phyloP scores from a whole-genome alignment of 2,888 invertebrate genomes.

The Eupithecia subfuscata region DNA sequence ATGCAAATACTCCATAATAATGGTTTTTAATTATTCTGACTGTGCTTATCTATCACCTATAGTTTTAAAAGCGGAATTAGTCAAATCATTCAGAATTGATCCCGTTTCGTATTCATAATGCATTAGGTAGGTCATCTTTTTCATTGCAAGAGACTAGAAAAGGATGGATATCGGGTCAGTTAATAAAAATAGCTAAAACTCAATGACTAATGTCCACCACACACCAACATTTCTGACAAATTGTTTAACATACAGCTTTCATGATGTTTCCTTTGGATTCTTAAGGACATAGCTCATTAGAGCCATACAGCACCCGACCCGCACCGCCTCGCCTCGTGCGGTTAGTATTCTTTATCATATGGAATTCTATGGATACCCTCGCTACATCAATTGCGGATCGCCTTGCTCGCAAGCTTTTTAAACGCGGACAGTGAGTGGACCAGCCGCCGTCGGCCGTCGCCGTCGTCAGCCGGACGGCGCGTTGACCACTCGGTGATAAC shows the following conservation, averaged over 20 bases:
- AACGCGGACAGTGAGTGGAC: too few species aligned
- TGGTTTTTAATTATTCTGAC: background rate
- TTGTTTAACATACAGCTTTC: background rate
- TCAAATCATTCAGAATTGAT: background rate
- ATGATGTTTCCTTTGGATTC: background rate
- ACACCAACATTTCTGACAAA: conserved; percentile 5
- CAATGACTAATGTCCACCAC: conserved; percentile 29
- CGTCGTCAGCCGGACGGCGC: too few species aligned
- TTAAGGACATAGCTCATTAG: too few species aligned
- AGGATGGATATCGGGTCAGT: background rate
- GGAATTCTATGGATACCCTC: too few species aligned
- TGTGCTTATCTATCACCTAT: background rate
- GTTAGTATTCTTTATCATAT: too few species aligned
- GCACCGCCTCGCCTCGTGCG: too few species aligned
- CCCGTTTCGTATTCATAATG: background rate
- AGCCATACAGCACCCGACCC: too few species aligned
- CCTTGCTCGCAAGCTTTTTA: too few species aligned
- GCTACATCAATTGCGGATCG: too few species aligned
- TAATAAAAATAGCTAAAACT: conserved; percentile 27
- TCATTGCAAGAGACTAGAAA: background rate
- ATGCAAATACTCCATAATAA: background rate
- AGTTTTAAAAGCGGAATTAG: background rate
- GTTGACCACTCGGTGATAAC: too few species aligned
- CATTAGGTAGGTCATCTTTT: background rate
- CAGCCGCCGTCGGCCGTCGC: too few species aligned